These are phyloP conservation scores for Manis pentadactyla DNA, from an alignment of 2,797 vertebrate species.

Conservation along the genomic window DNA sequence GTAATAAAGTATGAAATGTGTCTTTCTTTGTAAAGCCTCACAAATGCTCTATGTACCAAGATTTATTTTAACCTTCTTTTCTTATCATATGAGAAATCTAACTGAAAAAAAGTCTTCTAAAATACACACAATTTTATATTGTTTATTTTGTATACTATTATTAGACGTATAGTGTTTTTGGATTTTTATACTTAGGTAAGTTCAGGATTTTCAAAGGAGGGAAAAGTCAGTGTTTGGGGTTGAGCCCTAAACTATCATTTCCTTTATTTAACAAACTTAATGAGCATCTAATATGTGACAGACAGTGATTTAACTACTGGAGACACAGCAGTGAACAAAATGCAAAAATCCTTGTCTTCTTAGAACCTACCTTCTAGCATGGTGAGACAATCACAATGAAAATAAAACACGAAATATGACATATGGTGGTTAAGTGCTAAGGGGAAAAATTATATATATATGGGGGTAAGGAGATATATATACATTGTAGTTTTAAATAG, in stretches of 20 bases:
- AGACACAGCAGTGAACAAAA: not conserved
- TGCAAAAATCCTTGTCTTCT: not conserved
- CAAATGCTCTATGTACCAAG: not conserved
- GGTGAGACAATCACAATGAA: not conserved
- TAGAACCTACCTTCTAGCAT: not conserved
- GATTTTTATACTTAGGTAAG: not conserved
- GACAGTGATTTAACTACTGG: not conserved
- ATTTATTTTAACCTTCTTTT: not conserved
- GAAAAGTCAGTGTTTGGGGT: not conserved
- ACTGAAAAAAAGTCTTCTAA: not conserved
- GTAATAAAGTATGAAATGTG: not conserved
- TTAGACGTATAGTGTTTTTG: not conserved
- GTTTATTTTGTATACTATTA: not conserved
- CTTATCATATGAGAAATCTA: not conserved
- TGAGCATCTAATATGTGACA: not conserved
- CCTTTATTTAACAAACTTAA: not conserved
- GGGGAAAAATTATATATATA: not conserved
- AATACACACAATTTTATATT: not conserved
- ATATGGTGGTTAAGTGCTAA: not conserved
- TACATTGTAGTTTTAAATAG: not conserved
- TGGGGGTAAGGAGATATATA: not conserved
- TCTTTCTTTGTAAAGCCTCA: not conserved
- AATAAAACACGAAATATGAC: not conserved
- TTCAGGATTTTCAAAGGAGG: not conserved
- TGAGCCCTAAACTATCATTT: not conserved